Base-by-base conservation (phyloP, 1,140 invertebrate genomes). In the Philotrypesis tridentata region DNA sequence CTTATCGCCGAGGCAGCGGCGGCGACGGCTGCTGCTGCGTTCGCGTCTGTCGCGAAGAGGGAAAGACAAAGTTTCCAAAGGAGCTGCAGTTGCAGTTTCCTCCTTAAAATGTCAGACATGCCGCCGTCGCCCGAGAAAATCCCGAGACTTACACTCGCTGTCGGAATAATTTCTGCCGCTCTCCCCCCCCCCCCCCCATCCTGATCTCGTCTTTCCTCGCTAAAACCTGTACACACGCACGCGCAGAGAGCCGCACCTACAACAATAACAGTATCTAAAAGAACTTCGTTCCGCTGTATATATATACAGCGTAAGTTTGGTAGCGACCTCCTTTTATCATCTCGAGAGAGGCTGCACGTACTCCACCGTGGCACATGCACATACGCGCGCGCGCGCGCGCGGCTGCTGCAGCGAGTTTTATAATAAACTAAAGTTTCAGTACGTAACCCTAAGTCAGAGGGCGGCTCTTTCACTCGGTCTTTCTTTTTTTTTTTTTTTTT, bases 401-500 rank as follows among this genome's bases (percentile, higher is more conserved):
- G n/a, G n/a, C n/a, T n/a, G n/a, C n/a, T n/a, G n/a, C 48, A 4
- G 48, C 8, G 65, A 77, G 31, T 77, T 77, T 67, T 77, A 65
- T 67, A 77, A 77, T 65, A 77, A 77, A 77, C 33, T 29, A 43
- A 29, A 77, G n/a, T 67, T 40, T 60, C 60, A 29, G 33, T 0
- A 43, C n/a, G n/a, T 27, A 67, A 67, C 61, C 63, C 23, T 77
- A 77, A 77, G 31, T 43, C 61, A 55, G 21, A 21, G 21, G 21
- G 48, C 17, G n/a, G 21, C 48, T 43, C 17, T 5, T 17, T 55
- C 48, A 5, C 9, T 37, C 33, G 3, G 33, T 37, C 33, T 37
- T 37, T 9, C 9, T 9, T 37, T 37, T 9, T n/a, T n/a, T n/a
- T n/a, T n/a, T n/a, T n/a, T n/a, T 43, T 43, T 43, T 43, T 43